These are phyloP conservation scores for Microtus montanus DNA, from an alignment of 2,113 vertebrate genomes.

Conservation along the genomic window DNA sequence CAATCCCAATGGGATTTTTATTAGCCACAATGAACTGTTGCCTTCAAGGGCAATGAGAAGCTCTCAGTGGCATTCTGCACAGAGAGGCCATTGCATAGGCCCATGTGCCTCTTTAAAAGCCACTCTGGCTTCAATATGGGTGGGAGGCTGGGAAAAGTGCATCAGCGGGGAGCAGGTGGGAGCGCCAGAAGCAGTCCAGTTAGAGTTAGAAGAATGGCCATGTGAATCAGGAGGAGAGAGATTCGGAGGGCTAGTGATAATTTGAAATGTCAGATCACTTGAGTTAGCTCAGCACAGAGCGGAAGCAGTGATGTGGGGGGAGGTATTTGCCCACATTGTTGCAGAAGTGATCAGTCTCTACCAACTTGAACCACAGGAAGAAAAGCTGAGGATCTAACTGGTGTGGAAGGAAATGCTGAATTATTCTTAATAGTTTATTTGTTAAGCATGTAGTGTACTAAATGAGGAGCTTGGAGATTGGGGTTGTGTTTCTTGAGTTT, in stretches of 20 bases:
- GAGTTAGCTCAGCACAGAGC: background rate
- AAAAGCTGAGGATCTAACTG: background rate
- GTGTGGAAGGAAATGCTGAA: background rate
- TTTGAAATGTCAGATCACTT: background rate
- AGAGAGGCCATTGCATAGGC: background rate
- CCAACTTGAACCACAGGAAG: background rate
- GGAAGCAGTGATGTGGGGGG: background rate
- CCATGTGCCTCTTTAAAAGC: slow-evolving; percentile 5
- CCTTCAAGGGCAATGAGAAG: background rate
- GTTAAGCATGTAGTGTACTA: background rate
- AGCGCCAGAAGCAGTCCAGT: background rate
- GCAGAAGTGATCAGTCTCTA: background rate
- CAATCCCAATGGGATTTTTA: background rate
- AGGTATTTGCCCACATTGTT: background rate
- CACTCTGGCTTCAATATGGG: background rate
- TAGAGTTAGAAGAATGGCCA: background rate
- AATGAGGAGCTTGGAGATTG: background rate
- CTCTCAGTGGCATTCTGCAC: background rate
- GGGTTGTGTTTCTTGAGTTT: background rate
- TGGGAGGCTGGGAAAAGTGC: background rate
- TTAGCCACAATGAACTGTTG: background rate
- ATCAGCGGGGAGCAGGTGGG: background rate
- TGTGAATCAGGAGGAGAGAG: background rate
- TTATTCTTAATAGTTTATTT: background rate
- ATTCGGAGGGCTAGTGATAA: background rate